A percentile compares a stretch with the other conserved stretches of the same genome.
These are phyloP conservation scores for Myripristis jacobus DNA, from an alignment of 2,797 vertebrate species.

Conservation along the genomic window DNA sequence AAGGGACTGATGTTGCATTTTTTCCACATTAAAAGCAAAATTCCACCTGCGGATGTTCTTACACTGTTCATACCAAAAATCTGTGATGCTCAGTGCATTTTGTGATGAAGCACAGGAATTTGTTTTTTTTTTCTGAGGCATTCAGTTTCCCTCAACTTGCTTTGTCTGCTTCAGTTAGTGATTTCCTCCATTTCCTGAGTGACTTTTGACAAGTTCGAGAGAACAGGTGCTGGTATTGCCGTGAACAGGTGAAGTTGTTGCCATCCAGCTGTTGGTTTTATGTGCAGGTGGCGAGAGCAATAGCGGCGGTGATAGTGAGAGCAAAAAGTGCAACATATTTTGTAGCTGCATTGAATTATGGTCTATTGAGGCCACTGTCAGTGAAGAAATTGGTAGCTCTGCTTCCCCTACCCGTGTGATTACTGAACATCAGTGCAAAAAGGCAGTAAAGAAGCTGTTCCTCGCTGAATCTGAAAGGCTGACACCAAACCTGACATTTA, in stretches of 20 bases:
- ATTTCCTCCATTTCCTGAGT: conserved; percentile 40
- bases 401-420: too few relatives aligned
- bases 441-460: too few relatives aligned
- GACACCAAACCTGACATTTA: conserved; percentile 2
- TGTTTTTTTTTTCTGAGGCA: too few relatives aligned
- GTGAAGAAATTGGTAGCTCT: conserved; percentile 29
- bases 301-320: conserved; percentile 41
- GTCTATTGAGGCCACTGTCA: conserved; percentile 15
- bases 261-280: too few relatives aligned
- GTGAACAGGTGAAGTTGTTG: too few relatives aligned
- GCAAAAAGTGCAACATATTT: conserved; percentile 40
- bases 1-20: background rate
- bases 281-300: conserved; percentile 48
- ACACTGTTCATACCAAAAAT: too few relatives aligned
- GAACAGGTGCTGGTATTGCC: background rate
- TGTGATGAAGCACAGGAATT: too few relatives aligned
- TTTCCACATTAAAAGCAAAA: too few relatives aligned
- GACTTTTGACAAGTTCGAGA: conserved; percentile 17
- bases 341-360: conserved; percentile 31
- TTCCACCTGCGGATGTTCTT: too few relatives aligned
- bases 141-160: background rate
- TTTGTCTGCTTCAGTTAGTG: conserved; percentile 24
- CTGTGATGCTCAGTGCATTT: too few relatives aligned
- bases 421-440: too few relatives aligned
- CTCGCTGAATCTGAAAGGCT: background rate